Evolutionary conservation across 2,797 vertebrate genomes (phyloP), one percentile per base, ranked within the genome.

Genomic region (Sciurus carolinensis): DNA sequence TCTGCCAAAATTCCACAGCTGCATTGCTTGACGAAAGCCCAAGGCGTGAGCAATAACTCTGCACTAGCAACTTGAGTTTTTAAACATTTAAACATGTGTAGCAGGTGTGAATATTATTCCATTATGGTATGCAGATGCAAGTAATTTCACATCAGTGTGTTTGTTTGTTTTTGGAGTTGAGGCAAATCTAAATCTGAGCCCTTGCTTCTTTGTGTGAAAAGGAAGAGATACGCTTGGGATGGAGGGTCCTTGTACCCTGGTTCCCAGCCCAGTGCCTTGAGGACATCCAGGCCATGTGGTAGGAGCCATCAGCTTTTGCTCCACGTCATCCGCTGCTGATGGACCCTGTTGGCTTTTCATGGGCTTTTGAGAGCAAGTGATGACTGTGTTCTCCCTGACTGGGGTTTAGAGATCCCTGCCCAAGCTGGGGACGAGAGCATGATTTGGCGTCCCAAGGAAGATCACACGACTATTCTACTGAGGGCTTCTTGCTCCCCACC

Each of bases 41-140:
- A 67, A 96, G 87, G 85, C 62, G 0, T 59, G 83, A 95, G 67
- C 94, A 64, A 9, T 94, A 89, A 91, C 87, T 83, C 91, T 87
- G 36, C 57, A n/a, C 83, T 69, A 94, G 33, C 62, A 87, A 81
- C 75, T 94, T 72, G 79, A 80, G 64, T 89, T 90, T 96, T 94
- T 89, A 90, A 91, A 81, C 84, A 66, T 89, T 86, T 67, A 91
- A 96, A 94, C 89, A 69, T 82, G 79, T 86, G 44, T 30, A 52
- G 75, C 94, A 97, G 96, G 95, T 96, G 89, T 83, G 54, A 95
- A 33, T 79, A 24, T 94, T 84, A 75, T 5, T 75, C 67, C 44
- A 54, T n/a, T 64, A 7, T 39, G 54, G 57, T 66, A 13, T 1
- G 3, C 94, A 95, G 75, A 89, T 81, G 83, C 88, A 57, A 81